These are phyloP conservation scores for Drosophila pseudoobscura DNA, from an alignment of 1,140 invertebrate species.

Conservation along the genomic window DNA sequence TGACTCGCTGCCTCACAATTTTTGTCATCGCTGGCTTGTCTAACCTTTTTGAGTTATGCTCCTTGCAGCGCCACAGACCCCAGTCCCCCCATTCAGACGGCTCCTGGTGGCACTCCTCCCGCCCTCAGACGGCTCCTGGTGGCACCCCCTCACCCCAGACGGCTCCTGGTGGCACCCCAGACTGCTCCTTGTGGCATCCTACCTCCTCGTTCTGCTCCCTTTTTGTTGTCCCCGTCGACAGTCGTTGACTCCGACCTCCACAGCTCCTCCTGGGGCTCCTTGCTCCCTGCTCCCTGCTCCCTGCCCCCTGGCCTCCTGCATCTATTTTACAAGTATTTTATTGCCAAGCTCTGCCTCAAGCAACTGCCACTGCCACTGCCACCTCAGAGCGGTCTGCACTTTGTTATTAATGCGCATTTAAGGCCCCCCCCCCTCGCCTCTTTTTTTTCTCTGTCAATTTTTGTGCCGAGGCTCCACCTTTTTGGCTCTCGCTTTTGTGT, in stretches of 20 bases:
- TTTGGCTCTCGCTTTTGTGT: constrained; percentile 71
- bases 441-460: constrained; percentile 17
- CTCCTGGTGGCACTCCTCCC: no score
- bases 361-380: constrained; percentile 1
- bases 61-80: constrained; percentile 15
- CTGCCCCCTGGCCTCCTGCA: constrained; percentile 24
- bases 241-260: constrained; percentile 59
- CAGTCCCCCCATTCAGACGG: not conserved
- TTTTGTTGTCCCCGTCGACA: constrained; percentile 54
- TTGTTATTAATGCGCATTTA: constrained; percentile 82
- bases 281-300: not conserved
- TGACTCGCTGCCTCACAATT: constrained; percentile 55
- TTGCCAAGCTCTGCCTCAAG: constrained; percentile 41
- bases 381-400: constrained; percentile 52
- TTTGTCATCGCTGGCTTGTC: constrained; percentile 67
- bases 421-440: constrained; percentile 2
- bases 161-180: no score
- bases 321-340: constrained; percentile 64
- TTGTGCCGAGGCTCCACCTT: constrained; percentile 53
- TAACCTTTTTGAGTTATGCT: constrained; percentile 71
- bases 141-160: not conserved
- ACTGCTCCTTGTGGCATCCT: no score
- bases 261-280: not conserved
- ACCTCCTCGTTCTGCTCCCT: not conserved
- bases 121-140: not conserved